A percentile compares a stretch with the other conserved stretches of the same genome.
These are phyloP conservation scores for Karalla daura DNA, from an alignment of 2,797 vertebrate genomes.

Conservation along the genomic window DNA sequence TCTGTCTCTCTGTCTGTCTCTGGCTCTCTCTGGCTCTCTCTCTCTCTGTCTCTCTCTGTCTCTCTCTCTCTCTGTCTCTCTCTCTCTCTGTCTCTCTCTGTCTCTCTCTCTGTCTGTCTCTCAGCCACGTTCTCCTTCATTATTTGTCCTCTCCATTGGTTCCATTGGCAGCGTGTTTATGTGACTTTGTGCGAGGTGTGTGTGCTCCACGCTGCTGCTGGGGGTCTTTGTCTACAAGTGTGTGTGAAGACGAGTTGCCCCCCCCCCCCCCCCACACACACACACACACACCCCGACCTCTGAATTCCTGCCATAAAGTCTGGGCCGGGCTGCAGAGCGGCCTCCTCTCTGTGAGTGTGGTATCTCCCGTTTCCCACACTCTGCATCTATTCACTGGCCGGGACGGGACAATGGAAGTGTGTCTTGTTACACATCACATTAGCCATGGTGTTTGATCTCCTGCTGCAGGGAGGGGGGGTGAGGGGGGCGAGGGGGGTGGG, in stretches of 20 bases:
- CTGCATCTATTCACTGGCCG: conserved; percentile 77
- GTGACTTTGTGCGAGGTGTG: conserved; percentile 58
- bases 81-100: not conserved
- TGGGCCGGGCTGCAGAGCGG: conserved; percentile 58
- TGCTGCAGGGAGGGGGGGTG: conserved; percentile 67
- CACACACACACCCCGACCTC: conserved; percentile 47
- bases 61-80: not conserved
- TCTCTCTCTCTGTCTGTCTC: conserved; percentile 13
- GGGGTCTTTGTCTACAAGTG: conserved; percentile 72
- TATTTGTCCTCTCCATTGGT: conserved; percentile 19
- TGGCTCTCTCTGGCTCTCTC: too few relatives aligned
- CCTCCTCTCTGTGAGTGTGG: conserved; percentile 84
- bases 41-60: too few relatives aligned
- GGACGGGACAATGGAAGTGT: conserved; percentile 86
- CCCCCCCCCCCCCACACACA: too few relatives aligned
- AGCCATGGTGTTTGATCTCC: conserved; percentile 87
- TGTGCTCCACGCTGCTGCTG: conserved; percentile 53
- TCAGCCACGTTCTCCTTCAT: conserved; percentile 23
- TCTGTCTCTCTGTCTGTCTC: too few relatives aligned
- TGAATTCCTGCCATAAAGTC: conserved; percentile 80
- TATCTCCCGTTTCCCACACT: conserved; percentile 86
- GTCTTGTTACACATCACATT: conserved; percentile 89
- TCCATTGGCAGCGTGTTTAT: conserved; percentile 49
- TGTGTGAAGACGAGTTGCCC: conserved; percentile 76
- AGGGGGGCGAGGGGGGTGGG: conserved; percentile 57